Percentiles rank a stretch among this genome's conserved stretches.
Evolutionary conservation across 2,113 vertebrate genomes (phyloP).

Genomic region (Mixornis gularis): DNA sequence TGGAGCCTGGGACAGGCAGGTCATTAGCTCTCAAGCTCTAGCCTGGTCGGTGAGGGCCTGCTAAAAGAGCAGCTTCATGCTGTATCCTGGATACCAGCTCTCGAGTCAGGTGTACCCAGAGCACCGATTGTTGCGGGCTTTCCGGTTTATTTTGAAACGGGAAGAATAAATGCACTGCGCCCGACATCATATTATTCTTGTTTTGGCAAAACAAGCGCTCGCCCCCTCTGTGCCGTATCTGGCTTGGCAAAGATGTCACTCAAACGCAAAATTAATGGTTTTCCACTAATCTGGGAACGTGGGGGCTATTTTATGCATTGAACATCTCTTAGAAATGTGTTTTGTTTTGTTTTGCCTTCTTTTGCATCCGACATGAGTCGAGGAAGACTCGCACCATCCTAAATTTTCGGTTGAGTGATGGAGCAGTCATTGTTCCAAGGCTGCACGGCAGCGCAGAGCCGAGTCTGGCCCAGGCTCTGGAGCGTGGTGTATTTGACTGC

Average conservation of each 20-base stretch:
- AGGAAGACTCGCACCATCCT: not conserved
- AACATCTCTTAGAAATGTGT: not conserved
- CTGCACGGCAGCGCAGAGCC: not conserved
- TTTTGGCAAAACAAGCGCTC: constrained; percentile 31
- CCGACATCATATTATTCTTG: not conserved
- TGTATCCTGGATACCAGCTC: constrained; percentile 81
- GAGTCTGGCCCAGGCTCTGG: constrained; percentile 16
- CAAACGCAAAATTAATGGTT: constrained; percentile 8
- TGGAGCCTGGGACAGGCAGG: constrained; percentile 53
- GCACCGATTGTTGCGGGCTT: constrained; percentile 67
- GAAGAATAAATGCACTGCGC: constrained; percentile 17
- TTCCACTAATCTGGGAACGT: not conserved
- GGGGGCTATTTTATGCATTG: not conserved
- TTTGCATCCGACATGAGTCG: not conserved
- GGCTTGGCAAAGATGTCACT: not conserved
- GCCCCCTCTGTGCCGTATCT: not conserved
- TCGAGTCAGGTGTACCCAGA: constrained; percentile 68
- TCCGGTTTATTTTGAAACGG: constrained; percentile 57
- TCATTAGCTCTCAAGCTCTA: constrained; percentile 69
- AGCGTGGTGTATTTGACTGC: not conserved
- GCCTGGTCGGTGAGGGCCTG: constrained; percentile 65
- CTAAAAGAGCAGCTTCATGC: constrained; percentile 77
- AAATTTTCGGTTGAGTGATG: constrained; percentile 12
- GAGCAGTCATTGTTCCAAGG: constrained; percentile 42
- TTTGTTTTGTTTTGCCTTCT: not conserved